Conservation (phyloP, 1,140 invertebrate species). For the Streblospio benedicti region DNA sequence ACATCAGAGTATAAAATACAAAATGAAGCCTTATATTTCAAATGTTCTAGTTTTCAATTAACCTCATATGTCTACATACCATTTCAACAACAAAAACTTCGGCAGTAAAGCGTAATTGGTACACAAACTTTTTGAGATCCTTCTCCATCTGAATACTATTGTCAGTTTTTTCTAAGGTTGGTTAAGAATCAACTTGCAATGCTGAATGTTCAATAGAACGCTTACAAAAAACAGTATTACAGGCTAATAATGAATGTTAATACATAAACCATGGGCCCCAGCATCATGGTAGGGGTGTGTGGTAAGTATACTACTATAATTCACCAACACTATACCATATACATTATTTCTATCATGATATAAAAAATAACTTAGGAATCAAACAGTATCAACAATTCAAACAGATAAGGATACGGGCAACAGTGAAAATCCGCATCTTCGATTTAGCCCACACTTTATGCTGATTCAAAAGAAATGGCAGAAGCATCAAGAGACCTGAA, state of each 20-base stretch:
- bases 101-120: conserved; percentile 92
- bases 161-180: conserved; percentile 72
- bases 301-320: too few relatives aligned
- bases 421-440: conserved; percentile 95
- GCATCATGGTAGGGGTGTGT: too few relatives aligned
- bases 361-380: too few relatives aligned
- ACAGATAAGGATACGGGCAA: conserved; percentile 60
- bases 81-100: conserved; percentile 99
- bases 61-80: conserved; percentile 53
- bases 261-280: too few relatives aligned
- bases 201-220: too few relatives aligned
- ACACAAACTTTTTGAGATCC: conserved; percentile 93
- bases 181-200: too few relatives aligned
- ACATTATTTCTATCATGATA: too few relatives aligned
- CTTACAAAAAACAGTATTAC: too few relatives aligned
- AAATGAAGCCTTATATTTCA: not conserved
- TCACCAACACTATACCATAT: too few relatives aligned
- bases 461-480: conserved; percentile 93
- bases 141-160: conserved; percentile 99
- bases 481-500: conserved; percentile 81
- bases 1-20: not conserved
- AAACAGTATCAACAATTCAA: too few relatives aligned
- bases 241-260: too few relatives aligned
- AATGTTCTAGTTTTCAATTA: not conserved
- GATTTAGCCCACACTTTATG: conserved; percentile 93